Conservation (phyloP, 2,113 vertebrate genomes). For the Notiomystis cincta region DNA sequence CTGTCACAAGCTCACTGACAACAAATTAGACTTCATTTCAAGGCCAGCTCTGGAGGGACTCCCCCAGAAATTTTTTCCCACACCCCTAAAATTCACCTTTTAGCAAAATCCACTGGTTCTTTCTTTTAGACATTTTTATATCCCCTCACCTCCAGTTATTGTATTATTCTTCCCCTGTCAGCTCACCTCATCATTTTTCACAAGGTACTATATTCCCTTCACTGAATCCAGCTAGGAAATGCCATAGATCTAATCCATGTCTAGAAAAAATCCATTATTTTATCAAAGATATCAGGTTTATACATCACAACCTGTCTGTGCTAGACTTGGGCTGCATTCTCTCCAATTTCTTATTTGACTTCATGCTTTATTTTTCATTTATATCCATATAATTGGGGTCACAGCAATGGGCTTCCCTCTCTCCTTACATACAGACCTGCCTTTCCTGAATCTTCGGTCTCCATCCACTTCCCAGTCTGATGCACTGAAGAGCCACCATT, state of each 20-base stretch:
- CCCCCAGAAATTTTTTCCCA: background rate
- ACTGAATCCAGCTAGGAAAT: background rate
- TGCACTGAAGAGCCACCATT: background rate
- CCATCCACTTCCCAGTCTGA: background rate
- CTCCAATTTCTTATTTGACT: background rate
- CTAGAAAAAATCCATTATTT: constrained; percentile 22
- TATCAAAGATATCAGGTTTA: background rate
- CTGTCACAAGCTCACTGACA: background rate
- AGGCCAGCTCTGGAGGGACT: background rate
- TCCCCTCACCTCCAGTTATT: background rate
- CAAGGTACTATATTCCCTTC: background rate
- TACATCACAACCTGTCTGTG: background rate
- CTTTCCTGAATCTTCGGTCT: background rate
- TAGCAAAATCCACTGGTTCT: background rate
- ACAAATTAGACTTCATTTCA: background rate
- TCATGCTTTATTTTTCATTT: constrained; percentile 3
- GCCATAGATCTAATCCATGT: background rate
- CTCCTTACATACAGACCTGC: background rate
- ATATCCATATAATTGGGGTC: background rate
- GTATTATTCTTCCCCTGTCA: background rate
- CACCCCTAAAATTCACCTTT: background rate
- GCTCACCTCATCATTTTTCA: background rate
- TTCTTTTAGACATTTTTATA: background rate
- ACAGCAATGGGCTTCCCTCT: background rate
- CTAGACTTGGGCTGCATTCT: background rate